Evolutionary conservation across 2,113 vertebrate genomes (phyloP), one percentile per base, ranked within the genome.

Genomic region (Trogon surrucura): DNA sequence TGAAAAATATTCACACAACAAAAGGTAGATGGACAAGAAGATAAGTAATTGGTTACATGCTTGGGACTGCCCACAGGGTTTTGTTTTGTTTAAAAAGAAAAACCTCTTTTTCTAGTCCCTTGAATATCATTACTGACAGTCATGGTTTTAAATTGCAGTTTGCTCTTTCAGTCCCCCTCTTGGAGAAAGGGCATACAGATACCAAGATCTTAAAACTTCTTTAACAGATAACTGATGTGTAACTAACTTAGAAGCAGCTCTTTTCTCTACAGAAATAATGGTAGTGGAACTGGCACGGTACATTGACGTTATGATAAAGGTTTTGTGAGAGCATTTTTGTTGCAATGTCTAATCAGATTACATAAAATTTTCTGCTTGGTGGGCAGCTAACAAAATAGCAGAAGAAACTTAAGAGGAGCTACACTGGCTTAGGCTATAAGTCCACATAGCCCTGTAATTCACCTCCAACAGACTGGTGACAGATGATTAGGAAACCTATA

Each of bases 51-150:
- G 87, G 71, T 91, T 92, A 81, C 92, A 92, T 89, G 45, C 48
- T 71, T 96, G 47, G 41, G 51, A 97, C 90, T 93, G 77, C 83
- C 92, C 83, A 97, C 27, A 82, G 87, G 19, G 61, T 78, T 94
- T 96, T 92, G 41, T 96, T 97, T 97, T 95, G 78, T 95, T 95
- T 93, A 89, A 94, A 87, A 97, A 85, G 34, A 62, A 93, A 96
- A 91, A 45, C 10, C 25, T 74, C 16, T 80, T 80, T 88, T 74
- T 92, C 67, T 75, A 23, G 75, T 95, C n/a, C 89, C 41, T 84
- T 93, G 86, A 96, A 95, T 96, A 96, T 91, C 80, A 84, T 88
- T 95, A 91, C 21, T 91, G 27, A 20, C 12, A 91, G 48, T 38
- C 29, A 85, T 2, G 67, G 27, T 88, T 94, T 96, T 62, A 94